Conservation (phyloP, 2,888 invertebrate genomes). For the Coelinius sp. region DNA sequence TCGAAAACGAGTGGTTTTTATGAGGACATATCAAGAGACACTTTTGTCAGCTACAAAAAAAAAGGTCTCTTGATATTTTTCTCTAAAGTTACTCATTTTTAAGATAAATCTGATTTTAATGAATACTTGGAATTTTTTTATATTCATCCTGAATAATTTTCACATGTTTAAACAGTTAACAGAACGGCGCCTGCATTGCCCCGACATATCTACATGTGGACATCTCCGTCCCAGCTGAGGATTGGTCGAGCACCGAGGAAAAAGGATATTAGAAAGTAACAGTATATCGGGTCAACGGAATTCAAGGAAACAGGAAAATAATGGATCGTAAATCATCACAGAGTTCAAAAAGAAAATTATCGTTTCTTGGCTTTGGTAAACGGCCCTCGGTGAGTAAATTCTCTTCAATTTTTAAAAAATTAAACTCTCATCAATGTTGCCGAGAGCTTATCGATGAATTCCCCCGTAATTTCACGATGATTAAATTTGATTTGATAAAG, state of each 20-base stretch:
- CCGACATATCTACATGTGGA: slow-evolving; percentile 70
- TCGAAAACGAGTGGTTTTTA: no score
- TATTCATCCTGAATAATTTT: not conserved
- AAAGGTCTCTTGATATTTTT: not conserved
- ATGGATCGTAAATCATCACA: slow-evolving; percentile 24
- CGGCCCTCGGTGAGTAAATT: slow-evolving; percentile 71
- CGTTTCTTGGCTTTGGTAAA: slow-evolving; percentile 81
- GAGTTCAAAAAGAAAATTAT: slow-evolving; percentile 76
- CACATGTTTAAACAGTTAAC: slow-evolving; percentile 59
- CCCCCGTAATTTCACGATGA: not conserved
- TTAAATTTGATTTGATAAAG: not conserved
- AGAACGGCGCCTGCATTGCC: slow-evolving; percentile 67
- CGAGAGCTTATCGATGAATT: not conserved
- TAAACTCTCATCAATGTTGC: not conserved
- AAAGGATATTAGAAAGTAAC: slow-evolving; percentile 52
- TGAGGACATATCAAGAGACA: no score
- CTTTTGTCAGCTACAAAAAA: no score
- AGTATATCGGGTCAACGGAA: slow-evolving; percentile 47
- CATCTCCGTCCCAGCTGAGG: slow-evolving; percentile 69
- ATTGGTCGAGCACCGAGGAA: slow-evolving; percentile 70
- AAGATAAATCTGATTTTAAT: no score
- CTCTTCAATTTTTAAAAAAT: not conserved
- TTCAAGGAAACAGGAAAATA: slow-evolving; percentile 63
- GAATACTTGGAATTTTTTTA: no score
- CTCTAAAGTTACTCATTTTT: not conserved